These are phyloP conservation scores for Nycticryphes semicollaris DNA, from an alignment of 2,113 vertebrate genomes.

Conservation along the genomic window DNA sequence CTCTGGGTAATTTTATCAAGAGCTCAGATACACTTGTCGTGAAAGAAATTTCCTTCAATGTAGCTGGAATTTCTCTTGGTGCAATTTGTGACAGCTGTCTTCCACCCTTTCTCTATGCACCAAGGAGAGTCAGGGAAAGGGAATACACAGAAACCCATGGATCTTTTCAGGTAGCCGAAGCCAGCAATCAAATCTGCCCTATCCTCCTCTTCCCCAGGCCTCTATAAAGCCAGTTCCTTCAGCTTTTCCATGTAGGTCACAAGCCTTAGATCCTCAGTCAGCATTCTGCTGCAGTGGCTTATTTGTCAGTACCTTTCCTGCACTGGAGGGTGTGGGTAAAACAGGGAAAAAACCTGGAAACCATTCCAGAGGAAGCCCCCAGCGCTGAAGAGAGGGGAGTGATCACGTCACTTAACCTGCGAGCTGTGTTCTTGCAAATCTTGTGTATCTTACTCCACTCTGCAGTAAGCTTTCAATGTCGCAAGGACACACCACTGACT, in stretches of 20 bases:
- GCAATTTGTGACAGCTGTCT: not conserved
- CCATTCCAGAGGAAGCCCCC: not conserved
- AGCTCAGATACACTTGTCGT: not conserved
- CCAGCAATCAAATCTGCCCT: not conserved
- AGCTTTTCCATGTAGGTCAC: not conserved
- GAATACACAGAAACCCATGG: not conserved
- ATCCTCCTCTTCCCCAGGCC: not conserved
- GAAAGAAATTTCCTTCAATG: not conserved
- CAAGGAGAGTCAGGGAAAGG: not conserved
- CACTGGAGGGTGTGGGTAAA: not conserved
- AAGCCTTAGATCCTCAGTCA: not conserved
- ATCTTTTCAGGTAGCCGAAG: not conserved
- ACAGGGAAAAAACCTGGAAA: not conserved
- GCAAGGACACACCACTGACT: not conserved
- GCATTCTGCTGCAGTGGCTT: not conserved
- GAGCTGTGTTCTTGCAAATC: not conserved
- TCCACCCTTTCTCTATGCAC: rapidly evolving
- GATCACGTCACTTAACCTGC: not conserved
- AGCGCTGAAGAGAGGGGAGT: not conserved
- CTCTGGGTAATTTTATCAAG: not conserved
- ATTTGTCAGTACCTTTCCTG: not conserved
- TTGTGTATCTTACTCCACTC: not conserved
- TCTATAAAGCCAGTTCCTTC: not conserved
- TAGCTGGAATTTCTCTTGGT: not conserved
- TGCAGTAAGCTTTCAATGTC: not conserved